Base-by-base conservation (phyloP, 1,140 invertebrate species). In the Bombus ignitus region DNA sequence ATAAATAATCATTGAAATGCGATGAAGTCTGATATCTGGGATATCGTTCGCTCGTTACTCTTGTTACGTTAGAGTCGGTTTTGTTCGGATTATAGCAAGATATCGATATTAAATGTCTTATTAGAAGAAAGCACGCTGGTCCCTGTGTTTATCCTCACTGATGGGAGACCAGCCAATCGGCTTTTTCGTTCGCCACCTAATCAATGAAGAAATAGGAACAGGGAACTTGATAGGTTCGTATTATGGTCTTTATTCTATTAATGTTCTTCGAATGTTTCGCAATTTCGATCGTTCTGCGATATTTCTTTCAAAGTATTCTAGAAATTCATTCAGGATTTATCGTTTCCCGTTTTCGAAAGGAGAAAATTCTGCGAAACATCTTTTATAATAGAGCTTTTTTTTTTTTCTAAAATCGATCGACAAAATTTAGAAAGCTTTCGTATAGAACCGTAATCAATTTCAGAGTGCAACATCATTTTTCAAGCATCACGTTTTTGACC, bases 131-230 rank as follows among this genome's bases (percentile, higher is more conserved):
- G 12, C 13, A 62, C 15, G 22, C 39, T 44, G 32, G 10, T 59
- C 15, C 1, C 13, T 10, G 37, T 2, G 37, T 74, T 81, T 74
- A 62, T 28, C 25, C 13, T 22, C 13, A 22, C 3, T 1, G 37
- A 62, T 35, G 39, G n/a, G 12, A 74, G 6, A 25, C 13, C n/a
- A 28, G 12, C 53, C 70, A 74, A 81, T 74, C 37, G 22, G 22
- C 39, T 65, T 25, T 81, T 74, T 81, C 70, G 53, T n/a, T 22
- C 32, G 39, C 13, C 53, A 25, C 22, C 39, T 81, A 65, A 81
- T 81, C 71, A 81, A 74, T 37, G 53, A 65, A 62, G 39, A 42
- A 62, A 81, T 39, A 39, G 32, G 53, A 74, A 81, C 70, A 5
- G 35, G 39, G 13, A 62, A 32, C n/a, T 74, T 13, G 70, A 74